Conservation (phyloP, 1,140 invertebrate species). For the Heliothis subflexa region DNA sequence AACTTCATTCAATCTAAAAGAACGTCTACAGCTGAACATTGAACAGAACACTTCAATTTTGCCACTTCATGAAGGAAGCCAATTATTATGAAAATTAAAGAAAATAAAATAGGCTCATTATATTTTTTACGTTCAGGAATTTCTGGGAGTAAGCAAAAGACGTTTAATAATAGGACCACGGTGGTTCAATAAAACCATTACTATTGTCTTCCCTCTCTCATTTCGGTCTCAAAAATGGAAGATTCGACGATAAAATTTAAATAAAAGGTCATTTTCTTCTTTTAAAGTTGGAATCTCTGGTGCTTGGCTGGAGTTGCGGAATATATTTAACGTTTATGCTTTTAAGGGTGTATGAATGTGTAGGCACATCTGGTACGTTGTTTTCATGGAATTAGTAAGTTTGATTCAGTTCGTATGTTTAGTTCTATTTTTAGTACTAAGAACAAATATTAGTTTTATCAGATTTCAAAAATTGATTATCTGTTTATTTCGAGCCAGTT, state of each 20-base stretch:
- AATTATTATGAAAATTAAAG: conserved; percentile 35
- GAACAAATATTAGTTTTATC: no score
- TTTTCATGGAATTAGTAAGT: no score
- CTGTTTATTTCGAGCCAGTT: no score
- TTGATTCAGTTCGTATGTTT: conserved; percentile 4
- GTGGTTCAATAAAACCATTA: conserved; percentile 48
- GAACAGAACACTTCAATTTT: neutral
- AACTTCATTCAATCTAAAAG: conserved; percentile 4
- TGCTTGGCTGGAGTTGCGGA: conserved; percentile 20
- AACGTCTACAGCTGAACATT: conserved; percentile 7
- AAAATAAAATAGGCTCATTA: conserved; percentile 22
- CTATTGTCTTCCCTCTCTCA: conserved; percentile 53
- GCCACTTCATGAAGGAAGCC: conserved; percentile 15
- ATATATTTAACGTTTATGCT: conserved; percentile 40
- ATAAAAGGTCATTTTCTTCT: conserved; percentile 54
- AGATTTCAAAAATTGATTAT: no score
- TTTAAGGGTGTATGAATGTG: conserved; percentile 22
- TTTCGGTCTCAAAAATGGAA: conserved; percentile 46
- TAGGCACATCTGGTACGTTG: neutral
- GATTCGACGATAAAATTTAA: conserved; percentile 59
- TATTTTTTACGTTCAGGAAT: conserved; percentile 25
- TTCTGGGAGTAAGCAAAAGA: conserved; percentile 16
- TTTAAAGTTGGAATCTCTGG: conserved; percentile 50
- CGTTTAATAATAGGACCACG: conserved; percentile 52
- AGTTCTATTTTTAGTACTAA: no score